Conservation (phyloP, 2,113 vertebrate species). For the Thamnophis sirtalis region DNA sequence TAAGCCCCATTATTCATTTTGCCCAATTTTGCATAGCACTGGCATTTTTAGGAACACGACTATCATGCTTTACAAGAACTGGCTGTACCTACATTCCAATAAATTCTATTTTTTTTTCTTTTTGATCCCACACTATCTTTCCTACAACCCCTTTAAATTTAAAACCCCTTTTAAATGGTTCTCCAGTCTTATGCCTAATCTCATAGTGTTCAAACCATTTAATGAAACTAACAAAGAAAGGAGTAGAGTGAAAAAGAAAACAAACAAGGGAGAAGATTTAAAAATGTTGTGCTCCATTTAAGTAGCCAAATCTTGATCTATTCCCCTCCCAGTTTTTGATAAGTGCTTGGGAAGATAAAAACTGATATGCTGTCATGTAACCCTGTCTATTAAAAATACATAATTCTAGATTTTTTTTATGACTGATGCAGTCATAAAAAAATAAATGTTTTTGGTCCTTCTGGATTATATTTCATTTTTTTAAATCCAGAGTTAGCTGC, state of each 20-base stretch:
- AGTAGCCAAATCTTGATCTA: not conserved
- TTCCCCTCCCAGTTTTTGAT: not conserved
- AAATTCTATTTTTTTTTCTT: not conserved
- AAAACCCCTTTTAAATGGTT: not conserved
- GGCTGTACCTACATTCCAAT: not conserved
- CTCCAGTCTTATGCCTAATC: not conserved
- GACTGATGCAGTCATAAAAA: not conserved
- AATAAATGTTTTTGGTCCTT: not conserved
- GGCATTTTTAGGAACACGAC: not conserved
- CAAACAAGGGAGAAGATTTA: not conserved
- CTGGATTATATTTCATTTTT: not conserved
- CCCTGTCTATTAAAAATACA: not conserved
- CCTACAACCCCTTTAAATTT: not conserved
- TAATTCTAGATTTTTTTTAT: not conserved
- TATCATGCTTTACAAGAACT: not conserved
- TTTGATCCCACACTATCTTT: not conserved
- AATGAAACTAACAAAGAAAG: not conserved
- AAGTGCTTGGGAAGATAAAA: not conserved
- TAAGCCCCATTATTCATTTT: not conserved
- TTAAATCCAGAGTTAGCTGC: not conserved
- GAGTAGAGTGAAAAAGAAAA: not conserved
- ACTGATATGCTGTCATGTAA: not conserved
- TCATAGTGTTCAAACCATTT: not conserved
- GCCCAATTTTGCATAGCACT: not conserved
- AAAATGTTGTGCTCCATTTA: not conserved